Evolutionary conservation across 2,797 vertebrate genomes (phyloP), one percentile per base, ranked within the genome.

Genomic region (Tadarida brasiliensis): DNA sequence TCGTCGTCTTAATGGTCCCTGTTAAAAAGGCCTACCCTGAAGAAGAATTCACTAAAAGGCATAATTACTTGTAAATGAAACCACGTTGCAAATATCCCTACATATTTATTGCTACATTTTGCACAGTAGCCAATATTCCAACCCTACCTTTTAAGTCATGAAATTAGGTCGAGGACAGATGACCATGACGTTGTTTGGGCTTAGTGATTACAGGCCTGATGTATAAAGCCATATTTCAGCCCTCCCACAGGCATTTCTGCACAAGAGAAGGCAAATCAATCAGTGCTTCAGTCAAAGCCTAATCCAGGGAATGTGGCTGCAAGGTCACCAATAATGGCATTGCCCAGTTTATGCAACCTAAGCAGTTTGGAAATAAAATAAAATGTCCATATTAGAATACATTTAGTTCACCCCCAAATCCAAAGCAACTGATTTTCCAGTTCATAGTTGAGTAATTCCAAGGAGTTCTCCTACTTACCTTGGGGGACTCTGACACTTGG

Each of bases 21-120:
- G 56, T 87, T 92, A 94, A 91, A 90, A 82, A 96, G 28, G 54
- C 33, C 24, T 91, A 57, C 7, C 33, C 51, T 96, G 54, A 96
- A 95, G 44, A 96, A 47, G 33, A 78, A 49, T 87, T 78, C 65
- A 77, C 35, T 74, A 80, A 87, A 82, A 92, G 61, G 56, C 10
- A 92, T 86, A 97, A 94, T 82, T 82, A 87, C 30, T 63, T 85
- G 71, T 63, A 96, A 91, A 88, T 26, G 17, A 97, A 97, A 96
- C 26, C 63, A 90, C 95, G 67, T 39, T 67, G 11, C 83, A 94
- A 95, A 57, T 4, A 22, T 78, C 14, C 65, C 94, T 74, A 96
- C 96, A 65, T 91, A 87, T 57, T 77, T 95, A 94, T 74, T 68
- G 39, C 49, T 89, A 57, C 94, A 92, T 90, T 63, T 85, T 65